Conservation (phyloP, 2,888 invertebrate species). For the Acholoe squamosa region DNA sequence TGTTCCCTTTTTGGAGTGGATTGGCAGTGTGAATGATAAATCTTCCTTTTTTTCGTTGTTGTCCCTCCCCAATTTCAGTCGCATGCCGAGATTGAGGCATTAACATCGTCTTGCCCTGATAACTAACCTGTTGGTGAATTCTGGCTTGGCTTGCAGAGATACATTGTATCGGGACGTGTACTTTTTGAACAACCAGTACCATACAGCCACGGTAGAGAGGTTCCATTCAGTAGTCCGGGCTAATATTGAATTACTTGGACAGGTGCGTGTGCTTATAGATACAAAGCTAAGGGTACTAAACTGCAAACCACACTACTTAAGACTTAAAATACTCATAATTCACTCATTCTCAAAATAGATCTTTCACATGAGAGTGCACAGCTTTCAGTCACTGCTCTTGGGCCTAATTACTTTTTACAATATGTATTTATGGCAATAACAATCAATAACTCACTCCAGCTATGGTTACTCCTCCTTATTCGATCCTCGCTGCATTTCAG, state of each 20-base stretch:
- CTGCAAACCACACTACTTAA: neutral
- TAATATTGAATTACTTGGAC: slow-evolving; percentile 76
- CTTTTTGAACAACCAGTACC: slow-evolving; percentile 72
- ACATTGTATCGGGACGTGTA: slow-evolving; percentile 72
- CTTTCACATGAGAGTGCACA: no score
- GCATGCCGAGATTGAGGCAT: neutral
- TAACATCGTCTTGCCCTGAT: neutral
- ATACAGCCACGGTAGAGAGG: slow-evolving; percentile 73
- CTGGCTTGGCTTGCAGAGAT: slow-evolving; percentile 69
- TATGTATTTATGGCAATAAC: no score
- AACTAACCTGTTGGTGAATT: slow-evolving; percentile 59
- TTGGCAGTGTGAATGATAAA: no score
- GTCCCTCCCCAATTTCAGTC: no score
- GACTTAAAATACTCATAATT: neutral
- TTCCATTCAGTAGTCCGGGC: slow-evolving; percentile 74
- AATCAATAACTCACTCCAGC: no score
- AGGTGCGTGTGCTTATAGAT: slow-evolving; percentile 70
- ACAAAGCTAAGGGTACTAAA: slow-evolving; percentile 1
- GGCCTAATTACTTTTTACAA: no score
- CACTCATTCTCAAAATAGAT: neutral
- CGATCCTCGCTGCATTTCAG: no score
- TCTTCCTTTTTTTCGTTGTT: no score
- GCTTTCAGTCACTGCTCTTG: no score
- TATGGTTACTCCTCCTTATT: no score
- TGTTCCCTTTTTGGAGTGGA: no score